These are phyloP conservation scores for Dasypolia templi DNA, from an alignment of 2,888 invertebrate genomes.

Conservation along the genomic window DNA sequence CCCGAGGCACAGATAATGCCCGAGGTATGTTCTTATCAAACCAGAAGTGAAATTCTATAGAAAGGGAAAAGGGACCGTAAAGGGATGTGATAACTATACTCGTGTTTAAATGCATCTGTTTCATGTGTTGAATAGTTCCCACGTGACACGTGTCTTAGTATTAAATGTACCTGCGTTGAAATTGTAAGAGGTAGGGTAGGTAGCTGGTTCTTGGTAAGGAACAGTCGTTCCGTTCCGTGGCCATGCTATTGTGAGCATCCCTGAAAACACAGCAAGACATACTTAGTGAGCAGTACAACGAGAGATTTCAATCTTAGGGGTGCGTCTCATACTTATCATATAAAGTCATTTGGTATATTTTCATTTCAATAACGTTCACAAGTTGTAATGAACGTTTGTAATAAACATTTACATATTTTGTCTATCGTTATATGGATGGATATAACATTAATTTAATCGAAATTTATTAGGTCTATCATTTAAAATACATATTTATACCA, in stretches of 20 bases:
- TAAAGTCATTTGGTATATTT: too few species aligned
- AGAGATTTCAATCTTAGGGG: too few species aligned
- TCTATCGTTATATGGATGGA: too few species aligned
- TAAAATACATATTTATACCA: too few species aligned
- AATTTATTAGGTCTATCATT: too few species aligned
- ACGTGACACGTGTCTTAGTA: slow-evolving; percentile 25
- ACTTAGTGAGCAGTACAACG: neutral
- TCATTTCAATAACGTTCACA: too few species aligned
- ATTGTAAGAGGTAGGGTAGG: neutral
- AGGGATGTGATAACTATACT: slow-evolving; percentile 39
- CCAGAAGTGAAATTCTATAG: slow-evolving; percentile 51
- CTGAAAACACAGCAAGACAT: neutral
- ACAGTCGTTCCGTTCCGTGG: neutral
- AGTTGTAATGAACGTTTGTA: too few species aligned
- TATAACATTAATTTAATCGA: too few species aligned
- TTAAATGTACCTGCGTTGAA: neutral
- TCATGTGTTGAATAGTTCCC: slow-evolving; percentile 29
- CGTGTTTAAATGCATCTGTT: slow-evolving; percentile 31
- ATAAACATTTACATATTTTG: too few species aligned
- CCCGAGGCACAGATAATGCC: slow-evolving; percentile 29
- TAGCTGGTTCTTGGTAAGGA: neutral
- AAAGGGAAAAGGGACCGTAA: slow-evolving; percentile 44
- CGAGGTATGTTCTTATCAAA: slow-evolving; percentile 57
- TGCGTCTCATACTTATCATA: too few species aligned
- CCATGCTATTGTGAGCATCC: neutral